Conservation (phyloP, 2,888 invertebrate species). For the Julus scanicus region DNA sequence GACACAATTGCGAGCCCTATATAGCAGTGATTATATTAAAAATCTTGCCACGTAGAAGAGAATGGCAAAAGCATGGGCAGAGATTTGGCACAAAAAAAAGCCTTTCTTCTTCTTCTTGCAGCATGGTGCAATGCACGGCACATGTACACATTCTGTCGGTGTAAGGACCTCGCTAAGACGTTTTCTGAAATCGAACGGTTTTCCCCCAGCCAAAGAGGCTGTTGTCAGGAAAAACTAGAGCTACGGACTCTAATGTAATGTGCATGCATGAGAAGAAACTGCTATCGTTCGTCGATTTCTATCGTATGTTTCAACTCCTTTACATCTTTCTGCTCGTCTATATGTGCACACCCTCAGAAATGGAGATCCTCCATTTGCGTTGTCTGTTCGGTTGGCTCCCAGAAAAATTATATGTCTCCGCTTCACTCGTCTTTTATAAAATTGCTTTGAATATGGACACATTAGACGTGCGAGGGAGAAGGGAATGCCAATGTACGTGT, state of each 20-base stretch:
- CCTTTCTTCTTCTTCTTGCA: background rate
- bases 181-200: constrained; percentile 38
- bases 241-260: constrained; percentile 44
- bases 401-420: constrained; percentile 29
- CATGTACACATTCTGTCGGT: background rate
- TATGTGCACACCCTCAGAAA: constrained; percentile 15
- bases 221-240: constrained; percentile 14
- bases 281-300: constrained; percentile 48
- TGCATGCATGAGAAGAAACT: constrained; percentile 46
- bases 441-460: constrained; percentile 31
- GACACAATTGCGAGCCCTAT: background rate
- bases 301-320: constrained; percentile 46
- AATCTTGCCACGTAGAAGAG: constrained; percentile 25
- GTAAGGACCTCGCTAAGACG: constrained; percentile 32
- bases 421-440: constrained; percentile 22
- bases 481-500: background rate
- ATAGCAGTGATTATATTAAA: constrained; percentile 22
- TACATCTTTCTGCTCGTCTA: constrained; percentile 31
- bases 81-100: background rate
- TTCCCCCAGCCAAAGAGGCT: constrained; percentile 37
- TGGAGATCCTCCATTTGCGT: background rate
- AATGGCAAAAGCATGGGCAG: constrained; percentile 21
- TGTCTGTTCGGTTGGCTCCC: background rate
- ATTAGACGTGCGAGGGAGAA: background rate
- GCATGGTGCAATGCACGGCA: background rate